These are phyloP conservation scores for Adelphocoris suturalis DNA, from an alignment of 2,888 invertebrate species.

Conservation along the genomic window DNA sequence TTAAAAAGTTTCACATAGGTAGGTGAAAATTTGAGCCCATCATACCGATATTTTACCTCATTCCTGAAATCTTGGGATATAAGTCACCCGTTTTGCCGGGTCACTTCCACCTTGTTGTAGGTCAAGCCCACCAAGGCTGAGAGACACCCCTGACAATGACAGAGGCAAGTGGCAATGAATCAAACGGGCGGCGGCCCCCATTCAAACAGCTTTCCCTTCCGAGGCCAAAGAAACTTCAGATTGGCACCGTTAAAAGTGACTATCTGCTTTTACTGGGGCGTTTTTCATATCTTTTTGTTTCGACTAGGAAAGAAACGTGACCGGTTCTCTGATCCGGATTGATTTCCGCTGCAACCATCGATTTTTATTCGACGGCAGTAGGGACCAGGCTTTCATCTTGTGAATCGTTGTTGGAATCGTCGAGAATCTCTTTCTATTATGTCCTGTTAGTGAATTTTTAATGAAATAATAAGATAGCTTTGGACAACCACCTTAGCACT, in stretches of 20 bases:
- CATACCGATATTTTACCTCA: too few relatives aligned
- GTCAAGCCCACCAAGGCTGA: slow-evolving; percentile 36
- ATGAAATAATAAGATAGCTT: too few relatives aligned
- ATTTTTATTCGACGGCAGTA: too few relatives aligned
- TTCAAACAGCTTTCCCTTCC: slow-evolving; percentile 12
- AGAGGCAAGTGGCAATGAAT: slow-evolving; percentile 19
- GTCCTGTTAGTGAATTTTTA: too few relatives aligned
- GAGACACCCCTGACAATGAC: not conserved
- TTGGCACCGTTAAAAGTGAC: slow-evolving; percentile 38
- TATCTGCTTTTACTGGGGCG: not conserved
- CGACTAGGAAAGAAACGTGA: not conserved
- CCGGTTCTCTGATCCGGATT: slow-evolving; percentile 18
- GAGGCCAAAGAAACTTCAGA: not conserved
- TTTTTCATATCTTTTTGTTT: slow-evolving; percentile 21
- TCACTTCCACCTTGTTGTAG: not conserved
- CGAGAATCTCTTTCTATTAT: too few relatives aligned
- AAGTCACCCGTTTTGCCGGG: not conserved
- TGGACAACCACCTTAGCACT: too few relatives aligned
- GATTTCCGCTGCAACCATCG: not conserved
- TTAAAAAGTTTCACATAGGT: too few relatives aligned
- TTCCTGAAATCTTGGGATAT: too few relatives aligned
- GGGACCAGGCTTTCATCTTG: too few relatives aligned
- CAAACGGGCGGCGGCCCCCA: not conserved
- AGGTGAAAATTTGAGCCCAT: too few relatives aligned
- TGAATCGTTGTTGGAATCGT: too few relatives aligned